These are phyloP conservation scores for Cichlasoma orientale DNA, from an alignment of 2,797 vertebrate genomes.

Conservation along the genomic window DNA sequence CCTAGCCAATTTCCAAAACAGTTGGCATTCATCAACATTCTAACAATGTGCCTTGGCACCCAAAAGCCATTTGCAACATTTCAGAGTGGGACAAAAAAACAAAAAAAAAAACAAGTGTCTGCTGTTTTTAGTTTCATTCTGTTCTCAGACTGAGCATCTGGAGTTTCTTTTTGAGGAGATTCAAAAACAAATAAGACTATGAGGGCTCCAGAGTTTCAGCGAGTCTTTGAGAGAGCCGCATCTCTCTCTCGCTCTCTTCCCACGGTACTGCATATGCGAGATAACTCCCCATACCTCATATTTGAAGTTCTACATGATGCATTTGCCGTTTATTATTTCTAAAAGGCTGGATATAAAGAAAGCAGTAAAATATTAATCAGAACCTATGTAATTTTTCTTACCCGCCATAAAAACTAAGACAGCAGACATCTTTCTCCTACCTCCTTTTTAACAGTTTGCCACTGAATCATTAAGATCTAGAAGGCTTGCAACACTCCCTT, in stretches of 20 bases:
- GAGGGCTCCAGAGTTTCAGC: constrained; percentile 52
- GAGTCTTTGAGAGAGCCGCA: constrained; percentile 38
- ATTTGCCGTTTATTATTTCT: not conserved
- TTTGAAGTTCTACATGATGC: not conserved
- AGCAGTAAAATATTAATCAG: not conserved
- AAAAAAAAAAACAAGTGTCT: constrained; percentile 58
- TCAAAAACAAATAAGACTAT: constrained; percentile 72
- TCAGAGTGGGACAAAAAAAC: constrained; percentile 3
- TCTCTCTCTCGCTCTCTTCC: not conserved
- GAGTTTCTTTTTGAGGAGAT: constrained; percentile 67
- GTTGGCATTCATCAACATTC: constrained; percentile 74
- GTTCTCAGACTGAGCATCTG: constrained; percentile 73
- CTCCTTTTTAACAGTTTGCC: constrained; percentile 12
- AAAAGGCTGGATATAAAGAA: not conserved
- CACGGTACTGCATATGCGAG: not conserved
- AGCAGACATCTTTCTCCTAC: not conserved
- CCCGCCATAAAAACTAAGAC: not conserved
- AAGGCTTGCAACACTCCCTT: constrained; percentile 22
- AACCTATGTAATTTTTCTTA: not conserved
- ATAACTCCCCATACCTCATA: constrained; percentile 1
- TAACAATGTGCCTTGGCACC: constrained; percentile 78
- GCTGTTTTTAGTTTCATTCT: constrained; percentile 70
- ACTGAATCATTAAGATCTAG: constrained; percentile 35
- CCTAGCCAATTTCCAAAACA: constrained; percentile 71
- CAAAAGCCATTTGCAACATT: constrained; percentile 75